phyloP scores from a whole-genome alignment of 2,888 invertebrate species.

The Aphelenchoides bicaudatus region DNA sequence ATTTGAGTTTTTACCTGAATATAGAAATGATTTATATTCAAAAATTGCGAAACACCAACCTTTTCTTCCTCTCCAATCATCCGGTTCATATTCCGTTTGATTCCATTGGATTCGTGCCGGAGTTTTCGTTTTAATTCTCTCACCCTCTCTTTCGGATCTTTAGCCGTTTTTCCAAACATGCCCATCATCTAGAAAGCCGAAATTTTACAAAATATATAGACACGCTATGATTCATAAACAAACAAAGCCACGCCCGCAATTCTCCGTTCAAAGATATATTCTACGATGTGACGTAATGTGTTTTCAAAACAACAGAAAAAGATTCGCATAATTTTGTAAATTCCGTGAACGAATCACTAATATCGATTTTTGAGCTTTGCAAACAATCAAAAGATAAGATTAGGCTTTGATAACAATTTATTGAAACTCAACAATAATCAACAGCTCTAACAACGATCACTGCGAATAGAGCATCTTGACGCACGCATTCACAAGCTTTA shows the following conservation, averaged over 20 bases:
- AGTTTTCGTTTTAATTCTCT: constrained; percentile 93
- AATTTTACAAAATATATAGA: constrained; percentile 7
- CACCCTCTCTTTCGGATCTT: constrained; percentile 66
- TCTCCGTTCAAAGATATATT: no score
- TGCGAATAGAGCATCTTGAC: not conserved
- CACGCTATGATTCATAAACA: no score
- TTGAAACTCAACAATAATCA: constrained; percentile 4
- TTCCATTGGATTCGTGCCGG: constrained; percentile 74
- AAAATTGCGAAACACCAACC: constrained; percentile 61
- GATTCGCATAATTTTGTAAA: no score
- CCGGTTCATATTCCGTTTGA: constrained; percentile 69
- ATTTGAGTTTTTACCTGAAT: constrained; percentile 73
- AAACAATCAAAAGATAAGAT: constrained; percentile 2
- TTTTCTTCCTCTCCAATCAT: constrained; percentile 96
- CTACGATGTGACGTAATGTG: not conserved
- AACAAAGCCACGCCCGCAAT: no score
- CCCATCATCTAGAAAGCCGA: constrained; percentile 47
- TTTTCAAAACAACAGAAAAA: not conserved
- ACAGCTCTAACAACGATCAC: constrained; percentile 13
- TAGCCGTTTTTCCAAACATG: constrained; percentile 58
- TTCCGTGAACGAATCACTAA: no score
- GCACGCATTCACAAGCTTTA: not conserved
- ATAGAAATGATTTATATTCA: not conserved
- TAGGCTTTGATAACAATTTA: not conserved
- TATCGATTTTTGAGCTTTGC: no score